Evolutionary conservation across 2,888 invertebrate genomes (phyloP).

Genomic region (Seira ritae): DNA sequence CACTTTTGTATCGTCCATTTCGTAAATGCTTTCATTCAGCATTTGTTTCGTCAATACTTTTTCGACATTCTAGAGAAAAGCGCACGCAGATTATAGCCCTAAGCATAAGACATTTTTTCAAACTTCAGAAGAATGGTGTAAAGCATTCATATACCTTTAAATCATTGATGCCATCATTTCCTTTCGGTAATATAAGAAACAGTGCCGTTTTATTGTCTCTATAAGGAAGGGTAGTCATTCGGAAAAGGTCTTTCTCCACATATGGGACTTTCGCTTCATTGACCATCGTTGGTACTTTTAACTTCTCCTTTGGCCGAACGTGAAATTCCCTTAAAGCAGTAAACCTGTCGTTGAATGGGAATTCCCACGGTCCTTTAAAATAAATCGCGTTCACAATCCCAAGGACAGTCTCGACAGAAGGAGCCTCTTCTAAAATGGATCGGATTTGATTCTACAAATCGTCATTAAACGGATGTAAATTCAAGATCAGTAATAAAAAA

Average conservation of each 20-base stretch:
- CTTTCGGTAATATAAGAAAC: slow-evolving; percentile 82
- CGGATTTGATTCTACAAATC: slow-evolving; percentile 79
- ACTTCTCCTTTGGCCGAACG: slow-evolving; percentile 73
- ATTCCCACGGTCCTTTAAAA: slow-evolving; percentile 84
- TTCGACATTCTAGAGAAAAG: slow-evolving; percentile 55
- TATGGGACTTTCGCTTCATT: slow-evolving; percentile 81
- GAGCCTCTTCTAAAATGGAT: slow-evolving; percentile 79
- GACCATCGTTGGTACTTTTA: slow-evolving; percentile 82
- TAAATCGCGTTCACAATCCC: slow-evolving; percentile 83
- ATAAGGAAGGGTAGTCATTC: slow-evolving; percentile 84
- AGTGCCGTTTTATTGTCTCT: slow-evolving; percentile 80
- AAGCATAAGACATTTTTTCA: neutral
- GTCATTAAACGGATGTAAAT: neutral
- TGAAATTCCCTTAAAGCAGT: slow-evolving; percentile 80
- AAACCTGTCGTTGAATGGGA: slow-evolving; percentile 79
- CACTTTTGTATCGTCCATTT: slow-evolving; percentile 61
- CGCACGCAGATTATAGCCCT: neutral
- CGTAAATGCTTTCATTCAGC: slow-evolving; percentile 35
- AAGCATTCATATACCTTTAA: slow-evolving; percentile 52
- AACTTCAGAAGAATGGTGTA: no score
- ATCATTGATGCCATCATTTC: slow-evolving; percentile 76
- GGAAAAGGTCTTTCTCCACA: slow-evolving; percentile 78
- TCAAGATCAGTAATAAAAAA: neutral
- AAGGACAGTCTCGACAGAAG: slow-evolving; percentile 79
- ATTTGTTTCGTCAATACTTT: slow-evolving; percentile 15